Percentiles rank a stretch among this genome's conserved stretches.
Conservation (phyloP, 2,113 vertebrate species). For the Sinocyclocheilus maitianheensis region DNA sequence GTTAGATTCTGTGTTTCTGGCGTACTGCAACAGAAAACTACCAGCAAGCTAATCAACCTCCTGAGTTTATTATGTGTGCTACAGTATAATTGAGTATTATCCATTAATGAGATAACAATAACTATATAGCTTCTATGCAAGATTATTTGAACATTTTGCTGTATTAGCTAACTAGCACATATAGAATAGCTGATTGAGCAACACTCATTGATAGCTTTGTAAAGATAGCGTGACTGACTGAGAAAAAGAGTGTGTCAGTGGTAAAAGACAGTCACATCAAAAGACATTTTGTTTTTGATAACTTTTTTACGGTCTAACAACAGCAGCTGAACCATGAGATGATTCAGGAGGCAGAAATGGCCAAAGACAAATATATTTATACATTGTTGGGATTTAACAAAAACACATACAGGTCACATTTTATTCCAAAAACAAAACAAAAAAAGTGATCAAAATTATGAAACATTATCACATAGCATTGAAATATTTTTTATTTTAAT, state of each 20-base stretch:
- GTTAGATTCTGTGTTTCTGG: background rate
- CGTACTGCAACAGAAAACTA: background rate
- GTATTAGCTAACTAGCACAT: background rate
- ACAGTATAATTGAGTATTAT: background rate
- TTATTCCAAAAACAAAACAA: too few species aligned
- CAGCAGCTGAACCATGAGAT: slow-evolving; percentile 10
- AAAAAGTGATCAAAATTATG: too few species aligned
- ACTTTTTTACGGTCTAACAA: background rate
- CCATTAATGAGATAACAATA: background rate
- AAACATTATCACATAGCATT: too few species aligned
- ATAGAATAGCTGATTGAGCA: background rate
- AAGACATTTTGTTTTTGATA: background rate
- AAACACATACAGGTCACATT: too few species aligned
- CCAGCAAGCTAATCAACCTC: background rate
- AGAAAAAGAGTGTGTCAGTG: background rate
- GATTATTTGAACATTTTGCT: background rate
- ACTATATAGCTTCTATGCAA: background rate
- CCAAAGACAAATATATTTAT: background rate
- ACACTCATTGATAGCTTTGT: slow-evolving; percentile 1
- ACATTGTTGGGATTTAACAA: too few species aligned
- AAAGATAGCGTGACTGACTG: background rate
- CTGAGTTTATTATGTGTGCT: background rate
- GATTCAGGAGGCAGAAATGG: background rate
- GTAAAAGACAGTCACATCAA: slow-evolving; percentile 4
- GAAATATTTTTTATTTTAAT: too few species aligned